These are phyloP conservation scores for Apamea crenata DNA, from an alignment of 2,888 invertebrate species.

Conservation along the genomic window DNA sequence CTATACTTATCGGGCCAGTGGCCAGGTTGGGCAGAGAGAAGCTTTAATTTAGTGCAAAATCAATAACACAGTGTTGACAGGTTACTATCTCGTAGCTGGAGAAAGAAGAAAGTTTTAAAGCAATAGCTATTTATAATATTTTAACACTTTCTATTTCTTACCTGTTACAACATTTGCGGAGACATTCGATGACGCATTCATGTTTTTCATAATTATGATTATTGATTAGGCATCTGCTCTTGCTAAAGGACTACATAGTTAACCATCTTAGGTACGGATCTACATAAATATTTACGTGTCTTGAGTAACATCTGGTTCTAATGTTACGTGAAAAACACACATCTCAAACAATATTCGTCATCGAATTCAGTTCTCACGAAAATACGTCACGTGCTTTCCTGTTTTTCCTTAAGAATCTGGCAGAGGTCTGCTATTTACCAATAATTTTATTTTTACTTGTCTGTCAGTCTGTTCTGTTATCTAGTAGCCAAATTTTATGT, in stretches of 20 bases:
- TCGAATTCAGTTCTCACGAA: slow-evolving; percentile 25
- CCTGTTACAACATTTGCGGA: background rate
- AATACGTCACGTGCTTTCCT: slow-evolving; percentile 25
- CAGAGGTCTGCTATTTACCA: slow-evolving; percentile 6
- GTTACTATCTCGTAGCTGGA: background rate
- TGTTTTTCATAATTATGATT: background rate
- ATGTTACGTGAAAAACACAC: slow-evolving; percentile 4
- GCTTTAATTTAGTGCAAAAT: slow-evolving; percentile 2
- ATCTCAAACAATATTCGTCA: slow-evolving; percentile 20
- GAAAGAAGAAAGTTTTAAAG: background rate
- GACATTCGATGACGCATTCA: background rate
- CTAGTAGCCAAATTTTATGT: slow-evolving; percentile 1
- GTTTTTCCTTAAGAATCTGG: slow-evolving; percentile 6
- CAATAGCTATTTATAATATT: background rate
- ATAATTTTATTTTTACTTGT: background rate
- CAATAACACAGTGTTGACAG: background rate
- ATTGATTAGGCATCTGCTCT: background rate
- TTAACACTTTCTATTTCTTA: background rate
- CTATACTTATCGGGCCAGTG: background rate
- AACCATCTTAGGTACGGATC: background rate
- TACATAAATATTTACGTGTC: slow-evolving; percentile 3
- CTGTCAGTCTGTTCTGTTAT: background rate
- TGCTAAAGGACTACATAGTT: background rate
- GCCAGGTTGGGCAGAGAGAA: background rate
- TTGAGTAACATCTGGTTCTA: background rate